Evolutionary conservation across 2,113 vertebrate genomes (phyloP), one percentile per base, ranked within the genome.

Genomic region (Himantopus leucocephalus): DNA sequence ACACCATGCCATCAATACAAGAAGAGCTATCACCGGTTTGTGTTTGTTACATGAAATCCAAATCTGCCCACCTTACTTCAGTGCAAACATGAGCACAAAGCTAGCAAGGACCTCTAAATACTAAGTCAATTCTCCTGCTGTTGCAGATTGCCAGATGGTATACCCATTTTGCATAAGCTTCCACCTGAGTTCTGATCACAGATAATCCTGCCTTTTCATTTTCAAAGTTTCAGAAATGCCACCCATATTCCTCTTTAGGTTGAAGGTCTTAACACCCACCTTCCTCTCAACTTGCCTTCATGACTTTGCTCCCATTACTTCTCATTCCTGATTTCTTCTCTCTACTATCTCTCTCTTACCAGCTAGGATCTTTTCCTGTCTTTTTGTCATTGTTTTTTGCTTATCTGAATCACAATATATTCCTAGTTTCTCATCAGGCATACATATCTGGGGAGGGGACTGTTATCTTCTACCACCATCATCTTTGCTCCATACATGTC

Each of bases 381-480:
- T 43, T 89, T 75, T 58, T 27, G 41, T 67, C 11, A 6, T 47
- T 50, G 19, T 32, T 83, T 19, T 7, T 60, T 6, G 1, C 4
- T 55, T 79, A 27, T 47, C 35, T 71, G 34, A 78, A 43, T 67
- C 20, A 55, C 29, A 73, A 4, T 37, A 60, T 60, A 55, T 56
- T 85, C 26, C 14, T 47, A 41, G 5, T 47, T 85, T 76, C 9
- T 72, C 23, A 56, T 2, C 18, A 84, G 68, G 9, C 0, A 1
- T 27, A 45, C 5, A 23, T 45, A 55, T 6, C 3, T 10, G 4
- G 5, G 4, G 3, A 16, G 6, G 7, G 11, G 2, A 6, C 3
- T 77, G 9, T n/a, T 86, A 23, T 22, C 20, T 74, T 73, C 35
- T 56, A 43, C 27, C 9, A 58, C 14, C 7, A 14, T 60, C 35